phyloP scores from a whole-genome alignment of 2,797 vertebrate species.

The Melopsittacus undulatus region DNA sequence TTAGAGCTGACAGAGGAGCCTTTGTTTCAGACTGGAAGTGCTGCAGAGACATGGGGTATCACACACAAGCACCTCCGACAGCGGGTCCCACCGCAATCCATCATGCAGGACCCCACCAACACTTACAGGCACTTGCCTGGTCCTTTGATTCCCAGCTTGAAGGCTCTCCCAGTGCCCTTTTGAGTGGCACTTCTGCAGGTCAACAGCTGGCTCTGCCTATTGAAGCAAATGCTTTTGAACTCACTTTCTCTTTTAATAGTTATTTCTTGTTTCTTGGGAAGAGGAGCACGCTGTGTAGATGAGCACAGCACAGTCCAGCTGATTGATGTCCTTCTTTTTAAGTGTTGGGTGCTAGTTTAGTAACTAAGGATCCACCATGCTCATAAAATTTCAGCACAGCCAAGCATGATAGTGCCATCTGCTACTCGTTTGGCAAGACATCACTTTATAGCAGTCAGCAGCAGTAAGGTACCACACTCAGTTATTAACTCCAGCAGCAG shows the following conservation, averaged over 20 bases:
- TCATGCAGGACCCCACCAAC: not conserved
- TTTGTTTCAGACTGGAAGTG: not conserved
- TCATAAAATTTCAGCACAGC: not conserved
- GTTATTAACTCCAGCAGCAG: not conserved
- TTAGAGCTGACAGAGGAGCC: not conserved
- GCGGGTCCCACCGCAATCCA: fast-evolving
- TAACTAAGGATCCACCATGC: not conserved
- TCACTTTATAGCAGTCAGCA: not conserved
- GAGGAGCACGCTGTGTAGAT: not conserved
- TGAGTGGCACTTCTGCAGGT: not conserved
- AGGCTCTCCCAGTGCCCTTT: not conserved
- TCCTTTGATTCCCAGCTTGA: not conserved
- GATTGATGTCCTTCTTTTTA: not conserved
- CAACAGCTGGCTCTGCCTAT: not conserved
- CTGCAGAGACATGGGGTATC: not conserved
- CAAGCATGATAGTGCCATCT: slow-evolving; percentile 35
- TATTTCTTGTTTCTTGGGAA: not conserved
- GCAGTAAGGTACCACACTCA: not conserved
- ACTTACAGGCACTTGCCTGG: fast-evolving
- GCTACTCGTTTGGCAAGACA: not conserved
- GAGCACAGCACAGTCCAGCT: fast-evolving
- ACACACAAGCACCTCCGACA: fast-evolving
- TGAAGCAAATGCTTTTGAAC: not conserved
- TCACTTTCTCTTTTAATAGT: not conserved
- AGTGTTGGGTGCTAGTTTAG: not conserved